These are phyloP conservation scores for Eulemur rufifrons DNA, from an alignment of 2,113 vertebrate genomes.

Conservation along the genomic window DNA sequence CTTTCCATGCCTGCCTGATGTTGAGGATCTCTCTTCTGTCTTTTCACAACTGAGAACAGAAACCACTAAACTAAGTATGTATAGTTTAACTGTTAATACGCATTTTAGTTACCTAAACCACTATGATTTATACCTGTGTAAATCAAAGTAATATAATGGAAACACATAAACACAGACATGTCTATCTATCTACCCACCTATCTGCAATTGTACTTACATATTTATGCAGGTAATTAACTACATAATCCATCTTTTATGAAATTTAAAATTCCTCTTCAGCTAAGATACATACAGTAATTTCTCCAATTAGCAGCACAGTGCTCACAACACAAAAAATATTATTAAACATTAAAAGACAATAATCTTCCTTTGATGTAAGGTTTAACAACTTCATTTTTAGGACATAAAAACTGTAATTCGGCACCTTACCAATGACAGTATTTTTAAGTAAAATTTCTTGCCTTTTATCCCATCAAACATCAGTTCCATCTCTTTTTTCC, in stretches of 20 bases:
- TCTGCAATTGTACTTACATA: neutral
- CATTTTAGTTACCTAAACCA: slow-evolving; percentile 7
- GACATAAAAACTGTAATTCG: slow-evolving; percentile 30
- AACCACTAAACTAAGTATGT: neutral
- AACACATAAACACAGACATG: neutral
- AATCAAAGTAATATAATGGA: neutral
- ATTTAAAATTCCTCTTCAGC: neutral
- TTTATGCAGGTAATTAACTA: neutral
- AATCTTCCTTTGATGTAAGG: neutral
- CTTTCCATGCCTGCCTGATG: neutral
- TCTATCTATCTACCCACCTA: neutral
- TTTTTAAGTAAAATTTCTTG: slow-evolving; percentile 41
- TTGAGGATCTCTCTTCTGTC: neutral
- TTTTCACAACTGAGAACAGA: neutral
- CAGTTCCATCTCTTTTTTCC: slow-evolving; percentile 11
- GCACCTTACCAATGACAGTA: neutral
- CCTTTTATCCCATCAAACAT: slow-evolving; percentile 59
- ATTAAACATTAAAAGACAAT: slow-evolving; percentile 31
- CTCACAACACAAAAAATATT: neutral
- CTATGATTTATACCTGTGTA: neutral
- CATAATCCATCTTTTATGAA: neutral
- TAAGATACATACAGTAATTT: neutral
- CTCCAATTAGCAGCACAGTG: neutral
- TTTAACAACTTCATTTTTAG: slow-evolving; percentile 47
- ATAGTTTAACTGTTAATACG: neutral